Evolutionary conservation across 2,888 invertebrate species (phyloP), one percentile per base, ranked within the genome.

Genomic region (Zygogramma bicolorata): DNA sequence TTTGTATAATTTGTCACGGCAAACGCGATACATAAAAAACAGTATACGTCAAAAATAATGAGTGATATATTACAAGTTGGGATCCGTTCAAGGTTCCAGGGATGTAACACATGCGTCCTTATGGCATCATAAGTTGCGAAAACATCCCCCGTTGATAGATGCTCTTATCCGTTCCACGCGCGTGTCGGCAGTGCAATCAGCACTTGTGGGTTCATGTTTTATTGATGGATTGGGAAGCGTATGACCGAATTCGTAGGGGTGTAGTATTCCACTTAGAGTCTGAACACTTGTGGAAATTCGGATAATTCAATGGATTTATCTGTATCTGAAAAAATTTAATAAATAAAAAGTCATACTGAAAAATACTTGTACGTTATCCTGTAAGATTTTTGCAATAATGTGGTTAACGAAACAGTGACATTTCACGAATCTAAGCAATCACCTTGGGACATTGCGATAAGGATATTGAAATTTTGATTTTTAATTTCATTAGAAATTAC

Each of bases 61-160:
- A 78, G 75, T 76, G 77, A 78, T 78, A 76, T 76, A 79, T 78
- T 71, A 73, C 62, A 68, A 75, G 69, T 61, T 71, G 71, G 61
- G 70, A 65, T 75, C 75, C 75, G 74, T 77, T 78, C 75, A 74
- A 76, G 69, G 70, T 73, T 75, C 74, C 70, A 71, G 53, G 68
- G 75, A 70, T 77, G 79, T 74, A 79, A 77, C 79, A 79, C 77
- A 78, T 79, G 78, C 75, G 73, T 65, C 70, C 72, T 75, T 74
- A 29, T 73, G 72, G 58, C 65, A 46, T 38, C 58, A 42, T 38
- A 27, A 58, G 61, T 67, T 67, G 67, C 34, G 68, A 65, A 71
- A 71, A 67, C 67, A 62, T 71, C 46, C 27, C 59, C 40, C 27
- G 73, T 70, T 73, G 73, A 73, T 70, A 53, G 73, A 73, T 73